phyloP scores from a whole-genome alignment of 2,797 vertebrate genomes.

The Melanotaenia parkinsoni region DNA sequence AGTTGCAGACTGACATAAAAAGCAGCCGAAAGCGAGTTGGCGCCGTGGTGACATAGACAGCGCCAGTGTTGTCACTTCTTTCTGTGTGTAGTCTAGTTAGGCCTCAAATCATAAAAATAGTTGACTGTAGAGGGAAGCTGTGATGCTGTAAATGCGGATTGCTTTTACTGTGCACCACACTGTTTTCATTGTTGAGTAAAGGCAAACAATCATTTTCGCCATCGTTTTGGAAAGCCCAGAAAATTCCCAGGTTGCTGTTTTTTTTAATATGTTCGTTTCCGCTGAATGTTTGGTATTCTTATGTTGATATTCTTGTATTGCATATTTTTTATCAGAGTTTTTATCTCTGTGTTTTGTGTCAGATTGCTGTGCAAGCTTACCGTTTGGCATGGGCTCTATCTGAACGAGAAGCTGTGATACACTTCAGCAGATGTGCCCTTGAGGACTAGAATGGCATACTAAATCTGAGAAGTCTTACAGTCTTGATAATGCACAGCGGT shows the following conservation, averaged over 20 bases:
- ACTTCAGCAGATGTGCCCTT: constrained; percentile 50
- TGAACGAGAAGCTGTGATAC: constrained; percentile 7
- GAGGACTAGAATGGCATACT: constrained; percentile 54
- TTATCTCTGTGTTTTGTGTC: constrained; percentile 1
- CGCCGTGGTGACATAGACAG: constrained; percentile 8
- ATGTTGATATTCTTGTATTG: constrained; percentile 1
- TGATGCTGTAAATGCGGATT: constrained; percentile 18
- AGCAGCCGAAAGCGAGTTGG: constrained; percentile 1
- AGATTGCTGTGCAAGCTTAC: not conserved
- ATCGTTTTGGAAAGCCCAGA: constrained; percentile 42
- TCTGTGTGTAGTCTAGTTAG: constrained; percentile 29
- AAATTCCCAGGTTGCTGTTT: constrained; percentile 40
- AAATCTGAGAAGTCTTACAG: constrained; percentile 56
- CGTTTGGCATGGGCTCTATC: constrained; percentile 8
- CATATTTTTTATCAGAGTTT: not conserved
- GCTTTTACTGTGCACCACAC: not conserved
- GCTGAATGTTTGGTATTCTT: constrained; percentile 25
- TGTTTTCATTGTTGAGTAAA: constrained; percentile 29
- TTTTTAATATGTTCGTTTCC: constrained; percentile 15
- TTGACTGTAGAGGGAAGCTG: constrained; percentile 2
- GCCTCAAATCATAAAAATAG: constrained; percentile 38
- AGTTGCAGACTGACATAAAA: constrained; percentile 9
- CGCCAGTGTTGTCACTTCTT: constrained; percentile 14
- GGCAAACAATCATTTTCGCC: constrained; percentile 46
- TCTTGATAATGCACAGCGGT: constrained; percentile 53